Evolutionary conservation across 1,140 invertebrate species (phyloP).

Genomic region (Scylla paramamosain): DNA sequence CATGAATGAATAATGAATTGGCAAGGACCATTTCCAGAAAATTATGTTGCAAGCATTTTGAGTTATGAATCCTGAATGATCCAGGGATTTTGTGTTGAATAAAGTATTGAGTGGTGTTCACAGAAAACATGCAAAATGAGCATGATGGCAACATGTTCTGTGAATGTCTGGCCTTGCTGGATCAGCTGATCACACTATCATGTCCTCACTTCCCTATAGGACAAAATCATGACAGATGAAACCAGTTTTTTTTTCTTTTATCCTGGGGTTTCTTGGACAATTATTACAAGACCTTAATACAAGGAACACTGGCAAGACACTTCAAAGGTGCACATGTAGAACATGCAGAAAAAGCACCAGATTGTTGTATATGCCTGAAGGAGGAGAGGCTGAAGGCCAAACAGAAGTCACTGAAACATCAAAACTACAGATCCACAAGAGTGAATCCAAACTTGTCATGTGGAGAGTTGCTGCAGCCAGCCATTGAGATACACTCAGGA

Average conservation of each 20-base stretch:
- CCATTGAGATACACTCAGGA: too few species aligned
- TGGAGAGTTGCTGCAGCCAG: too few species aligned
- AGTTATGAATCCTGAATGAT: too few species aligned
- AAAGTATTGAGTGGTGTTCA: conserved; percentile 41
- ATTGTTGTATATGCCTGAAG: too few species aligned
- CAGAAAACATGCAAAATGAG: conserved; percentile 44
- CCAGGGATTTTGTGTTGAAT: conserved; percentile 11
- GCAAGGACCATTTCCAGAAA: background rate
- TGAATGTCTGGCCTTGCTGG: background rate
- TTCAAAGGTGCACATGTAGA: background rate
- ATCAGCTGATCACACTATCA: background rate
- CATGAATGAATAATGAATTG: conserved; percentile 56
- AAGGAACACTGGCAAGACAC: background rate
- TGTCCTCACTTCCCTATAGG: background rate
- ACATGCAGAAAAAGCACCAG: background rate
- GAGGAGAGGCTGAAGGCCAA: too few species aligned
- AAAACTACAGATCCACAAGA: too few species aligned
- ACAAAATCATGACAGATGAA: background rate
- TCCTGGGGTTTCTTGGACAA: background rate
- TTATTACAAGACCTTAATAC: background rate
- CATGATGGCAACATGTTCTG: background rate
- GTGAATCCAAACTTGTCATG: too few species aligned
- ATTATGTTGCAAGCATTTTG: too few species aligned
- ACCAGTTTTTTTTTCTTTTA: background rate
- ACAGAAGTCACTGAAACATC: too few species aligned